Percentiles rank a stretch among this genome's conserved stretches.
These are phyloP conservation scores for Candidula unifasciata DNA, from an alignment of 2,888 invertebrate genomes.

Conservation along the genomic window DNA sequence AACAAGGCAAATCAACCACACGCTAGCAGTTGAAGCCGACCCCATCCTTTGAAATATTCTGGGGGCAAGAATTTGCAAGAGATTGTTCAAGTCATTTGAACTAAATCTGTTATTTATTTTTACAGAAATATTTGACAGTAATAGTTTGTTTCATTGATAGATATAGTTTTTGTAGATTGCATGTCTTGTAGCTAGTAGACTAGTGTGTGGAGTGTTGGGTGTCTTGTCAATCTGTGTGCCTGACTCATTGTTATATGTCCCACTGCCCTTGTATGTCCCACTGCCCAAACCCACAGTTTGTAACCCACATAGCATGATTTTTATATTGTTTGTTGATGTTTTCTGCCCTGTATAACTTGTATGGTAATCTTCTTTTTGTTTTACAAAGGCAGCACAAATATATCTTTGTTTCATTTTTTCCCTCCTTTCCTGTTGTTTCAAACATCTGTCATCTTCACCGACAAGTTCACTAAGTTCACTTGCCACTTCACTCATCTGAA, in stretches of 20 bases:
- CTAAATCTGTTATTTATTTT: too few species aligned
- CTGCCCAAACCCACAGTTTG: not conserved
- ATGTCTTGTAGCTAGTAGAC: not conserved
- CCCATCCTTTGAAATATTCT: too few species aligned
- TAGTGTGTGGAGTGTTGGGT: not conserved
- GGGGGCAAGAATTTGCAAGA: too few species aligned
- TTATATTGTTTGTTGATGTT: not conserved
- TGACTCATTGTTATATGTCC: not conserved
- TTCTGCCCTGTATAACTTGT: conserved; percentile 9
- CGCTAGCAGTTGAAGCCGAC: too few species aligned
- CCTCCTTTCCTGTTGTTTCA: not conserved
- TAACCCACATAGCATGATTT: not conserved
- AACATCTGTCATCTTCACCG: not conserved
- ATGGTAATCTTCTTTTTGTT: not conserved
- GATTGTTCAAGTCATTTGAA: too few species aligned
- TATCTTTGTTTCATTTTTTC: not conserved
- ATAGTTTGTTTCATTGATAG: too few species aligned
- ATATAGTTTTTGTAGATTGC: not conserved
- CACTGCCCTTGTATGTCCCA: not conserved
- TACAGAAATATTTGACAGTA: too few species aligned
- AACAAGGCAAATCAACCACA: too few species aligned
- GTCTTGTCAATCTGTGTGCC: not conserved
- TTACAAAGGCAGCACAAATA: conserved; percentile 28
- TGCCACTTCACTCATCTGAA: too few species aligned
- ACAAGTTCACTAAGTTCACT: not conserved